Evolutionary conservation across 2,888 invertebrate genomes (phyloP).

Genomic region (Meteorus colon): DNA sequence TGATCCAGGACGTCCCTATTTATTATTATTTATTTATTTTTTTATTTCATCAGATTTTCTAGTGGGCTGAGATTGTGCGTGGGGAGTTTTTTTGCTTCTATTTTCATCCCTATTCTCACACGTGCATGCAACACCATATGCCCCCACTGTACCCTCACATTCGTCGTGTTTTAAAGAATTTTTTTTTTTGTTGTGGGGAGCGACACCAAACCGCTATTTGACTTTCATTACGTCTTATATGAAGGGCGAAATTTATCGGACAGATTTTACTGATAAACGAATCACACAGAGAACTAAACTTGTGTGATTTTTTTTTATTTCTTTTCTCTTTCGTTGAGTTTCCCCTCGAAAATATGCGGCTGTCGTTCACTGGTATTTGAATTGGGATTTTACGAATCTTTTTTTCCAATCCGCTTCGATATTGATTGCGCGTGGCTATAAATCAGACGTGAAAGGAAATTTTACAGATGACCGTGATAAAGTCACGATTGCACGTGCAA

Average conservation of each 20-base stretch:
- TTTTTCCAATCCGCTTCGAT: slow-evolving; percentile 53
- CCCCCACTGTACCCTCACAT: slow-evolving; percentile 46
- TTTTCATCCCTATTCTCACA: slow-evolving; percentile 28
- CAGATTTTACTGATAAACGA: slow-evolving; percentile 48
- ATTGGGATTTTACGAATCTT: slow-evolving; percentile 59
- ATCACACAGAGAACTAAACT: slow-evolving; percentile 28
- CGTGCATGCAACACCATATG: slow-evolving; percentile 57
- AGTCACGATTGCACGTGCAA: slow-evolving; percentile 39
- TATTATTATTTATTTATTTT: slow-evolving; percentile 9
- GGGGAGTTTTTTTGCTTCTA: slow-evolving; percentile 21
- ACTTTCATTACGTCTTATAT: slow-evolving; percentile 71
- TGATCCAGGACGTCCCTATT: slow-evolving; percentile 37
- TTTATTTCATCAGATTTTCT: slow-evolving; percentile 14
- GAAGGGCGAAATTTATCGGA: slow-evolving; percentile 66
- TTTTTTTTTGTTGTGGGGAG: slow-evolving; percentile 43
- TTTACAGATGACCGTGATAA: slow-evolving; percentile 42
- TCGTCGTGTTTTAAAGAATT: slow-evolving; percentile 42
- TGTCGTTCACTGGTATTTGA: slow-evolving; percentile 2
- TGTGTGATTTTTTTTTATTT: slow-evolving; percentile 1
- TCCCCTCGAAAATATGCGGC: neutral
- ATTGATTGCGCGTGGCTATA: slow-evolving; percentile 40
- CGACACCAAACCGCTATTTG: slow-evolving; percentile 69
- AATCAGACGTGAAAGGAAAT: slow-evolving; percentile 53
- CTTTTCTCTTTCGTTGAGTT: slow-evolving; percentile 10
- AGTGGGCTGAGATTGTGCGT: slow-evolving; percentile 29